Percentiles rank a stretch among this genome's conserved stretches.
Conservation (phyloP, 2,797 vertebrate species). For the Helicolenus hilgendorfi region DNA sequence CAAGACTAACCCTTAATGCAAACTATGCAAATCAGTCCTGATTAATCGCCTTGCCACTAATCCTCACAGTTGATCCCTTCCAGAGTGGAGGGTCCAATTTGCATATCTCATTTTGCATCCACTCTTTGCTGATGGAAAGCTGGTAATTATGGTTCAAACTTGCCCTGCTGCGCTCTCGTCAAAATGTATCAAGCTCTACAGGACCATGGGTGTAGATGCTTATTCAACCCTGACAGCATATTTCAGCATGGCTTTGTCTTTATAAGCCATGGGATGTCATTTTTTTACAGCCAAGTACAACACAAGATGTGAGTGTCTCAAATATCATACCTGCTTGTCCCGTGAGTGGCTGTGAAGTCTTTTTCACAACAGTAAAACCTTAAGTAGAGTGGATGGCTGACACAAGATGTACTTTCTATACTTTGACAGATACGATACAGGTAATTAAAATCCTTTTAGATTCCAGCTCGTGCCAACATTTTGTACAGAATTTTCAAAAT, state of each 20-base stretch:
- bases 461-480: background rate
- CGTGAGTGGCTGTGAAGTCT: background rate
- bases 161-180: conserved; percentile 24
- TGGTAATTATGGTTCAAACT: conserved; percentile 62
- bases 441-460: background rate
- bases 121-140: conserved; percentile 70
- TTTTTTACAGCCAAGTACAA: background rate
- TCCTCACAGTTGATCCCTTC: conserved; percentile 71
- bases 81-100: conserved; percentile 67
- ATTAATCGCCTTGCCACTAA: conserved; percentile 76
- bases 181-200: conserved; percentile 1
- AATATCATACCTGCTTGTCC: background rate
- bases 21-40: conserved; percentile 72
- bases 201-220: background rate
- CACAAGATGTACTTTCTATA: background rate
- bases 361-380: background rate
- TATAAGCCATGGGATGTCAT: background rate
- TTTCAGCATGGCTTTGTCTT: conserved; percentile 3
- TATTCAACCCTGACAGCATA: background rate
- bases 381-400: background rate
- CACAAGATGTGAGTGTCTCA: background rate
- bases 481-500: background rate
- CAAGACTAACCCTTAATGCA: conserved; percentile 41
- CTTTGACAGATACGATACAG: background rate
- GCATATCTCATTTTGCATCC: conserved; percentile 80